These are phyloP conservation scores for Rhagophthalmus giganteus DNA, from an alignment of 2,888 invertebrate genomes.

Conservation along the genomic window DNA sequence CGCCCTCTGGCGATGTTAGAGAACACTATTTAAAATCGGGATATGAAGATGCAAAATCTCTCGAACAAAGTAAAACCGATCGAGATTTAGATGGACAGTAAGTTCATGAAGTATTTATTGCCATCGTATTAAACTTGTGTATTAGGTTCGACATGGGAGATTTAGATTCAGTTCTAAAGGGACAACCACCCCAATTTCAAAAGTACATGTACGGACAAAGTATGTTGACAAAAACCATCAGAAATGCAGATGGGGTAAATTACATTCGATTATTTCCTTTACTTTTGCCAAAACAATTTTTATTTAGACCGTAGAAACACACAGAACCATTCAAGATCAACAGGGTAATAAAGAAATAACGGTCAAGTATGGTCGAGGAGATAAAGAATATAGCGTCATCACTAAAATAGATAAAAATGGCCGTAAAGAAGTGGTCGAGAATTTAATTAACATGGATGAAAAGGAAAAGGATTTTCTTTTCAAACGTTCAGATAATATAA, in stretches of 20 bases:
- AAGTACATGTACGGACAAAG: conserved; percentile 58
- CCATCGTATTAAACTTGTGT: no score
- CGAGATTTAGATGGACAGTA: conserved; percentile 63
- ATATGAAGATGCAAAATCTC: conserved; percentile 43
- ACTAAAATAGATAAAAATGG: conserved; percentile 55
- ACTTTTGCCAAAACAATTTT: conserved; percentile 1
- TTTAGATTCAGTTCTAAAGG: conserved; percentile 40
- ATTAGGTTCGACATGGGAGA: conserved; percentile 41
- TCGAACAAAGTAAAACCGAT: conserved; percentile 50
- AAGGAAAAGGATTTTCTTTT: conserved; percentile 39
- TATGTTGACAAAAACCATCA: conserved; percentile 59
- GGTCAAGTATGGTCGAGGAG: conserved; percentile 53
- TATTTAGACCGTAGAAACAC: conserved; percentile 59
- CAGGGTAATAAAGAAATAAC: conserved; percentile 64
- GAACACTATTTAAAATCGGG: conserved; percentile 62
- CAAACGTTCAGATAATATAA: no score
- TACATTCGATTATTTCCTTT: no score
- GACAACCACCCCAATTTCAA: conserved; percentile 37
- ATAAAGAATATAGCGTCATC: conserved; percentile 53
- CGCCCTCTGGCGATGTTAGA: conserved; percentile 48
- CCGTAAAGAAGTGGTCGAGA: conserved; percentile 46
- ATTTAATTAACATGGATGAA: conserved; percentile 48
- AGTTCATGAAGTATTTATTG: no score
- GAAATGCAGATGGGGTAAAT: conserved; percentile 61
- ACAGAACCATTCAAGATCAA: conserved; percentile 59